phyloP scores from a whole-genome alignment of 2,888 invertebrate species.

The Oxyscelio sp. region DNA sequence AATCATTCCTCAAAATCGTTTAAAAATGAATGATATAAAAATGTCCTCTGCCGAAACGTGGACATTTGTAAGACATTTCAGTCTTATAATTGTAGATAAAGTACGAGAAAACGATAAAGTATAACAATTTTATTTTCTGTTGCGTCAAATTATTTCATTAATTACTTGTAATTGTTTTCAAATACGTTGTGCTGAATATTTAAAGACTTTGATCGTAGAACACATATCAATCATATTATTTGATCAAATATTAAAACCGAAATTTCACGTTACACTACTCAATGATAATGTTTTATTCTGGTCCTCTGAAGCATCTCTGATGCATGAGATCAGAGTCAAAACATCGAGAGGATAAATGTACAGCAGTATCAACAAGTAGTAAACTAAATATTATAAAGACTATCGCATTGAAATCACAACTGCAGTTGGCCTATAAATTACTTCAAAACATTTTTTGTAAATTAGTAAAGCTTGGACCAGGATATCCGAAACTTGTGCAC shows the following conservation, averaged over 20 bases:
- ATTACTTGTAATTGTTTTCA: not conserved
- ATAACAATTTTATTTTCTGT: slow-evolving; percentile 55
- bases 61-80: slow-evolving; percentile 66
- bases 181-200: slow-evolving; percentile 9
- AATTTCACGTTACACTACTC: slow-evolving; percentile 46
- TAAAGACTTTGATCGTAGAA: slow-evolving; percentile 54
- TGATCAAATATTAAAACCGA: slow-evolving; percentile 44
- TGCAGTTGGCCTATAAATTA: slow-evolving; percentile 3
- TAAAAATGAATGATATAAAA: slow-evolving; percentile 38
- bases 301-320: slow-evolving; percentile 33
- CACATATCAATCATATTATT: slow-evolving; percentile 46
- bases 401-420: slow-evolving; percentile 41
- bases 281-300: slow-evolving; percentile 19
- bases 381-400: slow-evolving; percentile 32
- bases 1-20: slow-evolving; percentile 13
- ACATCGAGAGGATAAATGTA: slow-evolving; percentile 27
- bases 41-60: slow-evolving; percentile 68
- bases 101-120: slow-evolving; percentile 55
- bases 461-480: slow-evolving; percentile 15
- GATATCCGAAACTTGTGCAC: not conserved
- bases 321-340: slow-evolving; percentile 53
- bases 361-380: slow-evolving; percentile 22
- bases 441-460: slow-evolving; percentile 6
- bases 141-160: slow-evolving; percentile 1
- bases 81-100: slow-evolving; percentile 62